A percentile compares a stretch with the other conserved stretches of the same genome.
Evolutionary conservation across 2,888 invertebrate species (phyloP).

Genomic region (Tinea trinotella): DNA sequence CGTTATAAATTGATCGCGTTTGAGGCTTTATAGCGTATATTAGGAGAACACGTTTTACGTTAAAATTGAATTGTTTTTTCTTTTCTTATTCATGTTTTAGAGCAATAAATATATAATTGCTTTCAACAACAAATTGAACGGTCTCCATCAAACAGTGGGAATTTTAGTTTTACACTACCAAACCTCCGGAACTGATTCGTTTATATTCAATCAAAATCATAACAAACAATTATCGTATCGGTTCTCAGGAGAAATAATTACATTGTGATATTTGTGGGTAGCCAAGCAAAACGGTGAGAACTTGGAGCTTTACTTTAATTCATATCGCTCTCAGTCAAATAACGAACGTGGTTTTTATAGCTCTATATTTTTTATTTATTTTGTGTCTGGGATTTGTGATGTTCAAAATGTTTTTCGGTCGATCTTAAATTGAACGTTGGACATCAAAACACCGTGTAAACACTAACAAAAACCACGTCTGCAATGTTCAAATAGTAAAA

Average conservation of each 20-base stretch:
- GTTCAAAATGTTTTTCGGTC: background rate
- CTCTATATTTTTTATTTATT: slow-evolving; percentile 6
- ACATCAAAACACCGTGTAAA: background rate
- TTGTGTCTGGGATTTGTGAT: background rate
- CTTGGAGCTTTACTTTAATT: slow-evolving; percentile 48
- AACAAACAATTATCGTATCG: slow-evolving; percentile 47
- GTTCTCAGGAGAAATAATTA: slow-evolving; percentile 65
- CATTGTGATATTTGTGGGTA: slow-evolving; percentile 51
- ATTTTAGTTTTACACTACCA: background rate
- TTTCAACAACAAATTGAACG: background rate
- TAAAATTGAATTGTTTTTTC: background rate
- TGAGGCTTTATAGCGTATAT: background rate
- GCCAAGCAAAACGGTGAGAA: slow-evolving; percentile 66
- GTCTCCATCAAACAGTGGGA: background rate
- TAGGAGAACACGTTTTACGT: background rate
- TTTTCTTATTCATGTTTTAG: background rate
- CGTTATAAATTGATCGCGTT: slow-evolving; percentile 3
- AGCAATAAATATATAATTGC: background rate
- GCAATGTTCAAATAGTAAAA: background rate
- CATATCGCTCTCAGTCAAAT: slow-evolving; percentile 16
- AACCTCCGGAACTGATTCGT: slow-evolving; percentile 48
- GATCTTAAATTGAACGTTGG: slow-evolving; percentile 6
- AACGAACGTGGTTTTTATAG: slow-evolving; percentile 7
- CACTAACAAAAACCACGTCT: background rate
- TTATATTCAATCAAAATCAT: slow-evolving; percentile 27